Evolutionary conservation across 2,888 invertebrate species (phyloP).

Genomic region (Mongoloraphidia duomilia): DNA sequence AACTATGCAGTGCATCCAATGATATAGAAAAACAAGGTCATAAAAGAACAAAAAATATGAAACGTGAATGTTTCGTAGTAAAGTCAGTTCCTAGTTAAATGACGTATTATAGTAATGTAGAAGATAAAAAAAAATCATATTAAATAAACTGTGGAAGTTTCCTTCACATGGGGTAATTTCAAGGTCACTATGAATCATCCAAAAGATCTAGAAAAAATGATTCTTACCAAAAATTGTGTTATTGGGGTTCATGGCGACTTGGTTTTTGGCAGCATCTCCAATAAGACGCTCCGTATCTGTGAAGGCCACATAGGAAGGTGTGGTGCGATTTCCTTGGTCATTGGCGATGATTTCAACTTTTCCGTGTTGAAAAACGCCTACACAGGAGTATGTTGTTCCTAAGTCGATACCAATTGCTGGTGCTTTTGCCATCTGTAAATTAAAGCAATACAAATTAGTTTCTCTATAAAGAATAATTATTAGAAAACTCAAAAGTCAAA

Average conservation of each 20-base stretch:
- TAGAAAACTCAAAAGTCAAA: background rate
- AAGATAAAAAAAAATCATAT: background rate
- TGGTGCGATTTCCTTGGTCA: conserved; percentile 81
- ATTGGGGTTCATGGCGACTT: conserved; percentile 76
- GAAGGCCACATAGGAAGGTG: conserved; percentile 73
- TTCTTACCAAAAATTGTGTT: conserved; percentile 71
- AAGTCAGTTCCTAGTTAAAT: background rate
- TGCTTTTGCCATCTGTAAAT: conserved; percentile 50
- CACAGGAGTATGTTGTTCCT: conserved; percentile 90
- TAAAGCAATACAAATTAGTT: conserved; percentile 11
- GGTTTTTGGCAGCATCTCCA: conserved; percentile 73
- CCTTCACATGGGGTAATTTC: background rate
- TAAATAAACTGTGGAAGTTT: background rate
- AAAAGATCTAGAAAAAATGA: background rate
- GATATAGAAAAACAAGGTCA: no score
- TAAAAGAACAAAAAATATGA: no score
- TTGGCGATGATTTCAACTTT: conserved; percentile 85
- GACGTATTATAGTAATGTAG: conserved; percentile 10
- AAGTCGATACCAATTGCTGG: conserved; percentile 92
- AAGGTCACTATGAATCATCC: conserved; percentile 12
- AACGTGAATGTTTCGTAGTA: background rate
- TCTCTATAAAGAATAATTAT: background rate
- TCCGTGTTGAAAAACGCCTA: conserved; percentile 85
- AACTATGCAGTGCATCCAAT: no score
- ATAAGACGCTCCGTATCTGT: conserved; percentile 72